Evolutionary conservation across 2,113 vertebrate species (phyloP), one percentile per base, ranked within the genome.

Genomic region (Corythaeola cristata): DNA sequence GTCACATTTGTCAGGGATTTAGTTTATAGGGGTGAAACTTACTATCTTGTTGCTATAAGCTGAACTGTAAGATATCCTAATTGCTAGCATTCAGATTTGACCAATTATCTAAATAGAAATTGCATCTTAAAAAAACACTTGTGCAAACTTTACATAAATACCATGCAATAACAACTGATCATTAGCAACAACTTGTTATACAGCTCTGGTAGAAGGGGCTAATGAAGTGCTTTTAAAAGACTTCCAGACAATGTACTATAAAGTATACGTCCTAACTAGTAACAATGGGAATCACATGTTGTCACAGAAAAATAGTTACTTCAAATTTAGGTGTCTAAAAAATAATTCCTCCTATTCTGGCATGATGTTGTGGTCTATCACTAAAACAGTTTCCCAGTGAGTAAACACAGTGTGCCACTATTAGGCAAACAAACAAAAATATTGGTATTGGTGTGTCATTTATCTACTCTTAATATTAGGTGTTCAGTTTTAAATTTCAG

Each of bases 1-100:
- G 27, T 69, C 67, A 86, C 53, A 93, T 97, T 97, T 96, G 86
- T 91, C 83, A 94, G 80, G 78, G 93, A 95, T 97, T 96, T 94
- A 97, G 75, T 92, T 97, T 96, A 85, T 49, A 68, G 39, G 58
- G 58, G 81, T 86, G 88, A 88, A 92, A 88, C 79, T 67, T 91
- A 78, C 72, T 94, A 68, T 94, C 92, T 96, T 91, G 55, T 88
- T 97, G 58, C 49, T 96, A 59, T 74, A 95, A 93, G 33, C 53
- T 92, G 91, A 94, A 85, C 72, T 55, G 55, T 68, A 96, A 94
- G 72, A 94, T 50, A 94, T 62, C 73, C 87, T 94, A 95, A 88
- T 89, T 69, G n/a, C 35, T 86, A 58, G 30, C 41, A 58, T 85
- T 69, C 89, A 52, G 39, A 83, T 85, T 94, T 94, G 59, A 74